Percentiles rank a stretch among this genome's conserved stretches.
These are phyloP conservation scores for Sphinx pinastri DNA, from an alignment of 2,888 invertebrate genomes.

Conservation along the genomic window DNA sequence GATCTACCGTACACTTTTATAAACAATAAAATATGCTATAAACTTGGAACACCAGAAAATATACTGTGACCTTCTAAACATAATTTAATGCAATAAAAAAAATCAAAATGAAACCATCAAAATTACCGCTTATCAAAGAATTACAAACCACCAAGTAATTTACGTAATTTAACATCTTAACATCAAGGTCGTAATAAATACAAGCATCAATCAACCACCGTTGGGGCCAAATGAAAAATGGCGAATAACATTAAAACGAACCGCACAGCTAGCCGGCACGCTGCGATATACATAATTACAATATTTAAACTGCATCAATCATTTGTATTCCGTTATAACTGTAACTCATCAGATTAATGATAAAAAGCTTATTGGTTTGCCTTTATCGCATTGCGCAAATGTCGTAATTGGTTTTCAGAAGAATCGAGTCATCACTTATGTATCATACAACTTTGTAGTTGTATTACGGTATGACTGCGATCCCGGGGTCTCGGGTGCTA, in stretches of 20 bases:
- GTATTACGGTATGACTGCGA: too few species aligned
- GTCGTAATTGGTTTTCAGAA: not conserved
- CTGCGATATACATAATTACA: conserved; percentile 65
- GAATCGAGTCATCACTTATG: not conserved
- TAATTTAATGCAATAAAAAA: too few species aligned
- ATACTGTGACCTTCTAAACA: too few species aligned
- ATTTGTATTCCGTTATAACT: conserved; percentile 37
- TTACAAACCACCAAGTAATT: conserved; percentile 20
- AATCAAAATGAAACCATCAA: not conserved
- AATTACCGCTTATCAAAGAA: not conserved
- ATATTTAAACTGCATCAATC: conserved; percentile 72
- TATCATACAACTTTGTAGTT: too few species aligned
- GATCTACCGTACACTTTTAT: too few species aligned
- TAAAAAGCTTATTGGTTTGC: conserved; percentile 24
- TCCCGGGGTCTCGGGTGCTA: too few species aligned
- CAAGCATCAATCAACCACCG: conserved; percentile 68
- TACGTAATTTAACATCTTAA: conserved; percentile 26
- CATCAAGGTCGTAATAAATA: conserved; percentile 62
- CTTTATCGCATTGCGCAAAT: conserved; percentile 17
- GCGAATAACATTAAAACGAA: conserved; percentile 59
- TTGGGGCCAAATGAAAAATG: conserved; percentile 66
- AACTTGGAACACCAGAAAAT: too few species aligned
- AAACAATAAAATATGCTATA: too few species aligned
- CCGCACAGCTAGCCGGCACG: conserved; percentile 54
- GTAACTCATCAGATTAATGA: conserved; percentile 20